Conservation (phyloP, 2,797 vertebrate genomes). For the Pyrocephalus nanus region DNA sequence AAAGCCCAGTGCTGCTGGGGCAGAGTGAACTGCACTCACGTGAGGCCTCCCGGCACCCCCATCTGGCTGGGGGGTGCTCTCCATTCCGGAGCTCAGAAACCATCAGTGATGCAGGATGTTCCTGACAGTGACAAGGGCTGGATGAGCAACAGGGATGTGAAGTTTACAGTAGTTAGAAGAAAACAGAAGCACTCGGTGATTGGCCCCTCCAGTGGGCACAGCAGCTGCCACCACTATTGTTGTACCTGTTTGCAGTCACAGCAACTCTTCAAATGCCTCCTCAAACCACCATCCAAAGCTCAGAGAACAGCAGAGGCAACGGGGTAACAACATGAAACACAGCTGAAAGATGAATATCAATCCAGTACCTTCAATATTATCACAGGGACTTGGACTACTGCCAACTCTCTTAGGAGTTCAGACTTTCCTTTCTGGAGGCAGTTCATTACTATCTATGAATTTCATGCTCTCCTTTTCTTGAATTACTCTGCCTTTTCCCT, state of each 20-base stretch:
- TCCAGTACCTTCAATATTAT: background rate
- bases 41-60: accelerated
- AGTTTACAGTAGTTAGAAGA: background rate
- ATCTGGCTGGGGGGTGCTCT: background rate
- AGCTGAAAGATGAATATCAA: background rate
- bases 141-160: background rate
- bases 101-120: background rate
- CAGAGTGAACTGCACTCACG: background rate
- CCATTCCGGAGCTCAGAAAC: background rate
- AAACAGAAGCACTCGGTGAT: background rate
- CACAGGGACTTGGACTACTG: background rate
- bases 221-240: background rate
- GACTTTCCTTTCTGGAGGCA: background rate
- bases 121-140: background rate
- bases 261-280: background rate
- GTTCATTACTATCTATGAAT: background rate
- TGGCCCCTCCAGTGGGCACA: too few species aligned
- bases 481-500: background rate
- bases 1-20: too few species aligned
- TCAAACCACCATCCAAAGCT: background rate
- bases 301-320: background rate
- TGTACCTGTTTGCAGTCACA: background rate
- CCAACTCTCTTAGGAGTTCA: background rate
- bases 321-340: background rate
- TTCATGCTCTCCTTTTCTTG: background rate